A percentile compares a stretch with the other conserved stretches of the same genome.
These are phyloP conservation scores for Tinea trinotella DNA, from an alignment of 2,888 invertebrate species.

Conservation along the genomic window DNA sequence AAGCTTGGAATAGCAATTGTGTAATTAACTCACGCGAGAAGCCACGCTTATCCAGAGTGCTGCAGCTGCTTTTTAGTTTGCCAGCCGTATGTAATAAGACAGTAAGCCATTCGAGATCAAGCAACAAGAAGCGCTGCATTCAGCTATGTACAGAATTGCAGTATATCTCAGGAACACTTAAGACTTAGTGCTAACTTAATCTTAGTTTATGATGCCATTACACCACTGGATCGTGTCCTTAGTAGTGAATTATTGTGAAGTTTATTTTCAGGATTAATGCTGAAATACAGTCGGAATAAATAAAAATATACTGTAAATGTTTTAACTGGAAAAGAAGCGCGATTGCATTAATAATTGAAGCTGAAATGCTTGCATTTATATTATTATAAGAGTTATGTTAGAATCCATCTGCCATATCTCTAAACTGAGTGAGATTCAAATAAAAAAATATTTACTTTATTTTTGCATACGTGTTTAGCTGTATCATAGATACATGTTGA, in stretches of 20 bases:
- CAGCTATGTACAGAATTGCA: conserved; percentile 12
- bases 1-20: not conserved
- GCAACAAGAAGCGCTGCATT: conserved; percentile 12
- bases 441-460: too few relatives aligned
- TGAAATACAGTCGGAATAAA: not conserved
- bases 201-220: conserved; percentile 11
- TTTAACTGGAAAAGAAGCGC: too few relatives aligned
- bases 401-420: too few relatives aligned
- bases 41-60: not conserved
- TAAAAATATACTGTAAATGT: conserved; percentile 1
- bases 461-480: too few relatives aligned
- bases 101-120: conserved; percentile 11
- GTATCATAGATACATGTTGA: too few relatives aligned
- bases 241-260: conserved; percentile 4
- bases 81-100: conserved; percentile 1
- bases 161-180: conserved; percentile 8
- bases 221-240: conserved; percentile 13
- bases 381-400: too few relatives aligned
- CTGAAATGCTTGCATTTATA: too few relatives aligned
- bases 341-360: too few relatives aligned
- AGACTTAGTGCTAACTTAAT: conserved; percentile 14
- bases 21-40: not conserved
- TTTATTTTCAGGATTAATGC: conserved; percentile 1
- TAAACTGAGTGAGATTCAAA: too few relatives aligned
- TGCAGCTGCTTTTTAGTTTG: conserved; percentile 14